Base-by-base conservation (phyloP, 2,113 vertebrate species). In the Sterrhoptilus dennistouni region DNA sequence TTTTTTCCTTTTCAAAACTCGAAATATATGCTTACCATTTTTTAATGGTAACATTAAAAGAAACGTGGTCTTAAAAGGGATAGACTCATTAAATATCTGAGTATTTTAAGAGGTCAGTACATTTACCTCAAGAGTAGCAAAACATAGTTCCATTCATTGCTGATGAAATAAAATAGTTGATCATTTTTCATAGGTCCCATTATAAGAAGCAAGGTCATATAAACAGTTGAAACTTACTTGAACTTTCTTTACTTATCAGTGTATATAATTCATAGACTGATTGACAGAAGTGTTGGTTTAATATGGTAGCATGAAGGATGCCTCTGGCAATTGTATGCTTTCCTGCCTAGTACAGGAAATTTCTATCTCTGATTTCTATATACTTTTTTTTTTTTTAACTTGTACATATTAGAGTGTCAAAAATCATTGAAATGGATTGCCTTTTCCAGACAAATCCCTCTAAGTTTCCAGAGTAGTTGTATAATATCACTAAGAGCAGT, bases 401-500 rank as follows among this genome's bases (percentile, higher is more conserved):
- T 53, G 8, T 57, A 60, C 56, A 21, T 86, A 89, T 89, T 87
- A 72, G 21, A 40, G 44, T 95, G 85, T 90, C 78, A 94, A 64
- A 94, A 96, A 93, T 49, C 6, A 82, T 91, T 12, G 3, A 87
- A 94, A 88, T 85, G 36, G 56, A 85, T 92, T 80, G 49, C 36
- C 9, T 91, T 96, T 94, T 93, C 65, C 64, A 89, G 86, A 90
- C 19, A 88, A 96, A 93, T 83, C 40, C 56, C 25, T 95, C 31
- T 87, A 79, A 60, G 38, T 88, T 96, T 97, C 79, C 49, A 71
- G 60, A 89, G 72, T 81, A 89, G 60, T 85, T 94, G 44, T 90
- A 53, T 80, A 61, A 75, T 94, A 88, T 54, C 63, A 94, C 83
- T 92, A 96, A 93, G 59, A 97, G 66, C 91, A 90, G 83, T 94